Percentiles rank a stretch among this genome's conserved stretches.
Evolutionary conservation across 1,140 invertebrate genomes (phyloP).

Genomic region (Melanaphis sacchari): DNA sequence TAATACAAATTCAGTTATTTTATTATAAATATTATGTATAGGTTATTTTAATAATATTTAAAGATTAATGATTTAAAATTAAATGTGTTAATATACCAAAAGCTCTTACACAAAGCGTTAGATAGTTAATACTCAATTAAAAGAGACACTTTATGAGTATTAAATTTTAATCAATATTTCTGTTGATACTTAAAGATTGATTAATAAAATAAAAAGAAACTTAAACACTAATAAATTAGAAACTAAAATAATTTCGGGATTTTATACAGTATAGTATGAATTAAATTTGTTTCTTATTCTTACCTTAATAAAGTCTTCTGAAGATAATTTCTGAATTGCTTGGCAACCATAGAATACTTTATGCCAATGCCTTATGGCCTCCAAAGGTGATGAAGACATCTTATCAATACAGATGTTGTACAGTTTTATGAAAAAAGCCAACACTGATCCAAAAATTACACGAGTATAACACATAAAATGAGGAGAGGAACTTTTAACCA

Average conservation of each 20-base stretch:
- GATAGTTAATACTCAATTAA: background rate
- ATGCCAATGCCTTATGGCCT: constrained; percentile 60
- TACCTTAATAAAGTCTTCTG: constrained; percentile 67
- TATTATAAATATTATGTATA: background rate
- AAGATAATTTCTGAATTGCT: constrained; percentile 61
- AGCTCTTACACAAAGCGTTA: background rate
- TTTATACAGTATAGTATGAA: background rate
- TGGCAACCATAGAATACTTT: constrained; percentile 61
- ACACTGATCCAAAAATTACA: constrained; percentile 41
- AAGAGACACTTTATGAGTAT: no score
- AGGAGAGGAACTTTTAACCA: background rate
- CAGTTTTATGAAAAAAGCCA: constrained; percentile 33
- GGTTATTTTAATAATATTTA: background rate
- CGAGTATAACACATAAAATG: constrained; percentile 22
- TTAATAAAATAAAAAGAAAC: background rate
- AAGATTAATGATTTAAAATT: background rate
- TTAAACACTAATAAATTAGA: background rate
- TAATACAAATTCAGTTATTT: background rate
- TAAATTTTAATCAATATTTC: background rate
- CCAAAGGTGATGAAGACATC: constrained; percentile 58
- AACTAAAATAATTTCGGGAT: background rate
- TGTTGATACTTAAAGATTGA: background rate
- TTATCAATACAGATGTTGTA: constrained; percentile 33
- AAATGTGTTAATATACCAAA: background rate
- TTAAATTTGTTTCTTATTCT: constrained; percentile 4